Conservation (phyloP, 2,888 invertebrate genomes). For the Nephrotoma flavescens region DNA sequence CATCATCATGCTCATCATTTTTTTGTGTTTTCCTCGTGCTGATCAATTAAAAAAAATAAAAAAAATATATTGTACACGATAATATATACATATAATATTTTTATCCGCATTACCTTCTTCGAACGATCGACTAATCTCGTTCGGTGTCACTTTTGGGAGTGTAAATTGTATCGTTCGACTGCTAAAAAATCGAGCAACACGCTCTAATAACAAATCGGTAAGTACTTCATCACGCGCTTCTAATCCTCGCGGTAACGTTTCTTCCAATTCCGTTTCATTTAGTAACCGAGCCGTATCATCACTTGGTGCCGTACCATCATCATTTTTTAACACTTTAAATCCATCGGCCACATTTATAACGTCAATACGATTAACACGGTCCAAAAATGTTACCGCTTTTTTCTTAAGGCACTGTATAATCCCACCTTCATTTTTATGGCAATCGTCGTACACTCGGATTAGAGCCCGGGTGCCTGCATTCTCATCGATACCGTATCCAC, state of each 20-base stretch:
- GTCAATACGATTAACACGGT: slow-evolving; percentile 57
- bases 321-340: slow-evolving; percentile 46
- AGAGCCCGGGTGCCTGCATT: slow-evolving; percentile 48
- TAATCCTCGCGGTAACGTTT: slow-evolving; percentile 46
- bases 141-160: slow-evolving; percentile 53
- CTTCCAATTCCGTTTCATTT: slow-evolving; percentile 55
- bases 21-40: slow-evolving; percentile 77
- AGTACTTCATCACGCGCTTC: slow-evolving; percentile 52
- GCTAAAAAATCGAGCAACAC: slow-evolving; percentile 53
- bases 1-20: slow-evolving; percentile 86
- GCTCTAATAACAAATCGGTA: slow-evolving; percentile 53
- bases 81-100: slow-evolving; percentile 1
- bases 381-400: slow-evolving; percentile 65
- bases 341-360: slow-evolving; percentile 48
- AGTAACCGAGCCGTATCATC: slow-evolving; percentile 27
- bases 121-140: slow-evolving; percentile 51
- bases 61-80: neutral
- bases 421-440: slow-evolving; percentile 48
- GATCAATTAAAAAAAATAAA: slow-evolving; percentile 20
- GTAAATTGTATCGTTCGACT: slow-evolving; percentile 62
- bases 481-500: slow-evolving; percentile 18
- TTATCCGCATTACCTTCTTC: slow-evolving; percentile 52
- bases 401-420: slow-evolving; percentile 64
- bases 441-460: slow-evolving; percentile 63
- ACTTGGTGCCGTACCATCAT: slow-evolving; percentile 19